These are phyloP conservation scores for Cynocephalus volans DNA, from an alignment of 2,113 vertebrate genomes.

Conservation along the genomic window DNA sequence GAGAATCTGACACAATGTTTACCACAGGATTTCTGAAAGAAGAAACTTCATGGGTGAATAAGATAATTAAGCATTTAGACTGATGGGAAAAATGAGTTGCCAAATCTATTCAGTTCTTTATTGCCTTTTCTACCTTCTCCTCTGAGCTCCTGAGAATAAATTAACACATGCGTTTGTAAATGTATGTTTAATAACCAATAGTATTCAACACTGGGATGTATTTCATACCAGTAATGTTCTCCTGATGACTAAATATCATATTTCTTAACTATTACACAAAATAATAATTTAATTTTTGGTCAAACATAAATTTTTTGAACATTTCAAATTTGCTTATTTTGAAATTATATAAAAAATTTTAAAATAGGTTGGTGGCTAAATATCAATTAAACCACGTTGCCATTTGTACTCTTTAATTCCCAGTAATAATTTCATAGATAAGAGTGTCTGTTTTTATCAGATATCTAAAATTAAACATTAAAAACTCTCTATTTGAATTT, in stretches of 20 bases:
- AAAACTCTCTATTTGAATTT: background rate
- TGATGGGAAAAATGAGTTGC: background rate
- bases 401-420: background rate
- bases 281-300: conserved; percentile 24
- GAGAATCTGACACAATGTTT: background rate
- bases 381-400: background rate
- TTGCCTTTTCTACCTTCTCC: background rate
- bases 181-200: conserved; percentile 8
- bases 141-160: background rate
- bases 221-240: background rate
- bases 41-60: background rate
- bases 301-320: background rate
- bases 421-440: background rate
- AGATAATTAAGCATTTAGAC: background rate
- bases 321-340: conserved; percentile 1
- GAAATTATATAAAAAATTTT: background rate
- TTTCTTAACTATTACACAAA: background rate
- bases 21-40: background rate
- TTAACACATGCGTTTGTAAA: background rate
- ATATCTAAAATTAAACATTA: background rate
- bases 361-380: background rate
- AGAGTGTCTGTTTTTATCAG: background rate
- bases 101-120: background rate
- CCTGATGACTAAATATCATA: background rate
- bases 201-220: background rate